Base-by-base conservation (phyloP, 2,888 invertebrate genomes). In the Omphaloscelis lunosa region DNA sequence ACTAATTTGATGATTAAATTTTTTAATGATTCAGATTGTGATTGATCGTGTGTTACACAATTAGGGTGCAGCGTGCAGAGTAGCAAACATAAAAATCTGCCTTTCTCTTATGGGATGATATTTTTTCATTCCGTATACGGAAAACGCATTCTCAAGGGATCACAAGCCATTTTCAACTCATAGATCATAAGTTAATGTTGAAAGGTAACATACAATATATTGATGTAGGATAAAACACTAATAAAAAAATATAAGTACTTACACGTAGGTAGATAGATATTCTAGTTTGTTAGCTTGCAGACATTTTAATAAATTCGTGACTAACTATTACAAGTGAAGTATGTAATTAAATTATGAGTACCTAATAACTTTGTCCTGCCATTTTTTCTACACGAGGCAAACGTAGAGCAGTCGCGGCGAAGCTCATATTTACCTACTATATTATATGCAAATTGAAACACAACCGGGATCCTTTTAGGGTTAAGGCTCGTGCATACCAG, bases 391-490 rank as follows among this genome's bases (percentile, higher is more conserved):
- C 39, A 72, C 53, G 12, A 79, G 41, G 29, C 27, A 67, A 75
- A 29, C 20, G 41, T 48, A 29, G 7, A 45, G 34, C 75, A 71
- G 72, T 82, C 75, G 82, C 75, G 78, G 41, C n/a, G n/a, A 66
- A 45, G 65, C 41, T 65, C 41, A 27, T 45, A 41, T 41, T 66
- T 65, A 6, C 20, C 20, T 45, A 45, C 20, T 27, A 20, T 20
- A 11, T 4, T 45, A 7, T 1, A 7, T 45, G 27, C 20, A 41
- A 27, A 65, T 45, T 45, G 41, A 3, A 65, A 65, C 27, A 27
- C 9, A 27, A 27, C 12, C 45, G 4, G 66, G 2, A 8, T 23
- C 12, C 4, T 29, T 20, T 48, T 29, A 23, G 5, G 15, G 15
- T 27, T 66, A 78, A n/a, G n/a, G n/a, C n/a, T n/a, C n/a, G n/a